phyloP scores from a whole-genome alignment of 2,113 vertebrate species.

The Paradoxurus hermaphroditus region DNA sequence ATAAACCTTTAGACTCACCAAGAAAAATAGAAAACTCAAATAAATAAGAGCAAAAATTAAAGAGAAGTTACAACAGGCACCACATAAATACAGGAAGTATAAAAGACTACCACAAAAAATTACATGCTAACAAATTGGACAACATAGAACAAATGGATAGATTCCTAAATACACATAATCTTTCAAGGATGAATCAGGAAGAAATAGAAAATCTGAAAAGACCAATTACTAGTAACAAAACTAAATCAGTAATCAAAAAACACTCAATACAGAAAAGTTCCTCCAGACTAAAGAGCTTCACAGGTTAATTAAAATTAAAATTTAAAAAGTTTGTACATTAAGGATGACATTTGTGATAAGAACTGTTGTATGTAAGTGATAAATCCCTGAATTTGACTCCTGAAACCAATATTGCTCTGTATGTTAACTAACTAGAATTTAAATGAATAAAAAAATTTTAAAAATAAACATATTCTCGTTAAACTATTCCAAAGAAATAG shows the following conservation, averaged over 20 bases:
- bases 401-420: no score
- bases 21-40: no score
- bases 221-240: background rate
- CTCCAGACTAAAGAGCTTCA: background rate
- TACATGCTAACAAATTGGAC: background rate
- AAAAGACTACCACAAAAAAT: background rate
- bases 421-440: no score
- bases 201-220: background rate
- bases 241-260: background rate
- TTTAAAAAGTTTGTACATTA: background rate
- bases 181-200: background rate
- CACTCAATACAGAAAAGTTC: background rate
- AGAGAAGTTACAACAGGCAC: no score
- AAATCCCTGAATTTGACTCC: no score
- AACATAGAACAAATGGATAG: background rate
- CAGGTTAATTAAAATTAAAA: background rate
- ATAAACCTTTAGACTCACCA: no score
- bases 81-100: no score
- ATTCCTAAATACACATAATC: background rate
- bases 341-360: no score
- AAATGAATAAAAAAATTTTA: no score
- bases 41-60: no score
- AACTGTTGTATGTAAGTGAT: no score
- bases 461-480: background rate
- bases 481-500: background rate